phyloP scores from a whole-genome alignment of 2,797 vertebrate genomes.

The Galagoides demidoff region DNA sequence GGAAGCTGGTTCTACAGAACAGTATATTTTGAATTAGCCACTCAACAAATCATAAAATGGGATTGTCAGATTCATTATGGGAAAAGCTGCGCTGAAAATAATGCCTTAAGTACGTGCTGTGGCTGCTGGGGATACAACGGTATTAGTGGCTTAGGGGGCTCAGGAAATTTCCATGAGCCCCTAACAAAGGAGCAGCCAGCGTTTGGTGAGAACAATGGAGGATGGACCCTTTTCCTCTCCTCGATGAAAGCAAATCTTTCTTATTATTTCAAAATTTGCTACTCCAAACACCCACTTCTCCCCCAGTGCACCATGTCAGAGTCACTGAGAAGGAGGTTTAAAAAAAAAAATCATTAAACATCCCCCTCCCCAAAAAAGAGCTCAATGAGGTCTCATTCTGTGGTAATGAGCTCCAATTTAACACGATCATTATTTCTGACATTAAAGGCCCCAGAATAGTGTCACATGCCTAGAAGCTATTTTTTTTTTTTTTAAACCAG shows the following conservation, averaged over 20 bases:
- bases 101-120: constrained; percentile 85
- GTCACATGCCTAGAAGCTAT: constrained; percentile 89
- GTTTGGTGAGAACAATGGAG: constrained; percentile 84
- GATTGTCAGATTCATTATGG: constrained; percentile 84
- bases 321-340: constrained; percentile 80
- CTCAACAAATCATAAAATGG: constrained; percentile 82
- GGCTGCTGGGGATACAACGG: constrained; percentile 85
- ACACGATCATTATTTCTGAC: constrained; percentile 90
- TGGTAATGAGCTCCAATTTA: constrained; percentile 91
- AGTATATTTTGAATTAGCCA: constrained; percentile 72
- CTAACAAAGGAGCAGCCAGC: constrained; percentile 85
- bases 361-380: constrained; percentile 74
- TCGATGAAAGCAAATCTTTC: constrained; percentile 71
- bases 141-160: constrained; percentile 85
- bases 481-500: constrained; percentile 85
- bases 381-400: constrained; percentile 88
- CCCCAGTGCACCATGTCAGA: constrained; percentile 83
- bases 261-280: constrained; percentile 86
- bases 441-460: constrained; percentile 90
- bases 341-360: constrained; percentile 86
- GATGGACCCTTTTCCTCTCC: constrained; percentile 74
- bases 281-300: constrained; percentile 83
- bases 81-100: constrained; percentile 85
- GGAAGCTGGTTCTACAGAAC: constrained; percentile 43
- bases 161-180: constrained; percentile 84